A percentile compares a stretch with the other conserved stretches of the same genome.
Evolutionary conservation across 2,888 invertebrate species (phyloP).

Genomic region (Catocala nupta): DNA sequence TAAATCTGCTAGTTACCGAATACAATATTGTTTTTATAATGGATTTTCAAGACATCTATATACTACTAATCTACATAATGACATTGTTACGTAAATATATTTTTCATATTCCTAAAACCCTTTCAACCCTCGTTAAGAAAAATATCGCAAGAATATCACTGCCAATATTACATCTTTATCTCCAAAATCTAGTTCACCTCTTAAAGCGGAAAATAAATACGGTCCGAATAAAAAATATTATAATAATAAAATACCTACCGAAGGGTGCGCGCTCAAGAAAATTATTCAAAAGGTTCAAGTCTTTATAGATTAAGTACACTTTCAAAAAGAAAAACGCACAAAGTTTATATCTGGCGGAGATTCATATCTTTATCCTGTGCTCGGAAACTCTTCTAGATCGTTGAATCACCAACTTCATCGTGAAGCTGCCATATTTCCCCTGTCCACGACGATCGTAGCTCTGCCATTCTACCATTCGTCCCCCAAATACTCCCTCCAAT

Average conservation of each 20-base stretch:
- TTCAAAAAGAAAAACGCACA: conserved; percentile 34
- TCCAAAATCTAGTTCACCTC: conserved; percentile 23
- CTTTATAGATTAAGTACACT: conserved; percentile 40
- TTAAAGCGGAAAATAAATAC: conserved; percentile 37
- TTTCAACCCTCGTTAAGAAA: conserved; percentile 26
- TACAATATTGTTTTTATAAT: neutral
- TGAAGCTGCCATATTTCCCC: conserved; percentile 38
- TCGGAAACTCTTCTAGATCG: conserved; percentile 37
- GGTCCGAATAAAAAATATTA: conserved; percentile 32
- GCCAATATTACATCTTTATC: conserved; percentile 14
- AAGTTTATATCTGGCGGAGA: conserved; percentile 45
- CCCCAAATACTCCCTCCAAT: conserved; percentile 5
- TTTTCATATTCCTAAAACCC: conserved; percentile 13
- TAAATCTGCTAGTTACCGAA: neutral
- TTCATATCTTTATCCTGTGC: conserved; percentile 45
- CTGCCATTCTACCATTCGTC: neutral
- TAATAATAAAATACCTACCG: conserved; percentile 16
- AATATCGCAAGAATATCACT: conserved; percentile 11
- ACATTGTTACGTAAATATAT: neutral
- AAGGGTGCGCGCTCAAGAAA: conserved; percentile 29
- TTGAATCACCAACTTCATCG: conserved; percentile 41
- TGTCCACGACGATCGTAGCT: conserved; percentile 26
- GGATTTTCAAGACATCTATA: too few relatives aligned
- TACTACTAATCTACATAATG: neutral
- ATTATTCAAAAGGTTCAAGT: conserved; percentile 48